Conservation (phyloP, 2,888 invertebrate genomes). For the Dryobotodes eremita region DNA sequence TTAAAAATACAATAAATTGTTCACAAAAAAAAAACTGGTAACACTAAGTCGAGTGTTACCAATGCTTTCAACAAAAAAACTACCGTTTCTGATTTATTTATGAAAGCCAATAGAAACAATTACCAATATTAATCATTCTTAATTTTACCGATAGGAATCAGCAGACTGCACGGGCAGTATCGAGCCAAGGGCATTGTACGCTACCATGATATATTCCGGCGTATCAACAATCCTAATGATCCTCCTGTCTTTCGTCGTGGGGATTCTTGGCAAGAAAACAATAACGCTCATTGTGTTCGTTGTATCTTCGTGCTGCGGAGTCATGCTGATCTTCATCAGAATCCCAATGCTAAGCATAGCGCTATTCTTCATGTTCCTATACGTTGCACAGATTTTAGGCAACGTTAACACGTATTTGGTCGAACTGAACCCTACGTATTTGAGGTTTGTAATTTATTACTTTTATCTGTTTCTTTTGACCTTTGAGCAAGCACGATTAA, state of each 20-base stretch:
- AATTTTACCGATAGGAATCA: constrained; percentile 67
- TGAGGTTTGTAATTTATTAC: constrained; percentile 73
- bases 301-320: constrained; percentile 73
- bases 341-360: constrained; percentile 80
- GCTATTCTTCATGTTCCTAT: constrained; percentile 81
- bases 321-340: constrained; percentile 76
- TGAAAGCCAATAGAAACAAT: too few relatives aligned
- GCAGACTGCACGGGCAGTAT: constrained; percentile 79
- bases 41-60: not conserved
- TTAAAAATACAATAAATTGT: not conserved
- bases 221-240: constrained; percentile 73
- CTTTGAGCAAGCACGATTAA: not conserved
- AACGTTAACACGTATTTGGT: constrained; percentile 84
- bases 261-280: constrained; percentile 77
- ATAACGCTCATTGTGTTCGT: constrained; percentile 78
- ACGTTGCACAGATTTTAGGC: constrained; percentile 81
- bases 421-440: constrained; percentile 84
- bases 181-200: constrained; percentile 79
- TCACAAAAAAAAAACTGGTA: not conserved
- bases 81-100: not conserved
- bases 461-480: not conserved
- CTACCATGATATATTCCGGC: constrained; percentile 83
- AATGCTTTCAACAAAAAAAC: not conserved
- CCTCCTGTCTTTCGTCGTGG: constrained; percentile 80
- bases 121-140: not conserved